A percentile compares a stretch with the other conserved stretches of the same genome.
These are phyloP conservation scores for Stenolophus ochropezus DNA, from an alignment of 2,888 invertebrate species.

Conservation along the genomic window DNA sequence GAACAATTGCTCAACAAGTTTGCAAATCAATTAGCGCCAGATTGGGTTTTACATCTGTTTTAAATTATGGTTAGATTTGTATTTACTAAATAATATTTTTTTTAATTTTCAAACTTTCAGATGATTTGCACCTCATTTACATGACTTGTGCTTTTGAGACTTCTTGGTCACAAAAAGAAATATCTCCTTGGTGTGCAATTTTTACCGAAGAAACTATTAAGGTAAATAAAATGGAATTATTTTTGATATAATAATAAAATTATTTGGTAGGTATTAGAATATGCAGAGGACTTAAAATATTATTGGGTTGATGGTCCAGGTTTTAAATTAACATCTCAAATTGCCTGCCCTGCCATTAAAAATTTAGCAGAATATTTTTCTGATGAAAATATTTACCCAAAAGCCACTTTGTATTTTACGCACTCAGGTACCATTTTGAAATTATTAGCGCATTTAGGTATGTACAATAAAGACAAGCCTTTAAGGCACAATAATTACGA, in stretches of 20 bases:
- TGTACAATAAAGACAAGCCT: constrained; percentile 80
- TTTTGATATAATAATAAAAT: not conserved
- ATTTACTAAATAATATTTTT: not conserved
- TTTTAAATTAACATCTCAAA: constrained; percentile 81
- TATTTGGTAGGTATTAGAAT: constrained; percentile 79
- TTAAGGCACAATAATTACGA: constrained; percentile 74
- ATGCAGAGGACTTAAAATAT: constrained; percentile 84
- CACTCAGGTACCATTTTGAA: constrained; percentile 90
- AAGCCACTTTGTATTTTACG: constrained; percentile 77
- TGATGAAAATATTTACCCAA: constrained; percentile 42
- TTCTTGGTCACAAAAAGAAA: constrained; percentile 81
- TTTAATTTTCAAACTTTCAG: constrained; percentile 70
- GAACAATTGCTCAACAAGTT: constrained; percentile 73
- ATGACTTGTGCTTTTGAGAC: constrained; percentile 88
- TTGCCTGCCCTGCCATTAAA: constrained; percentile 84
- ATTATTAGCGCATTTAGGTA: constrained; percentile 81
- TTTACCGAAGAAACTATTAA: constrained; percentile 79
- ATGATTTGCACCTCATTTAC: constrained; percentile 80
- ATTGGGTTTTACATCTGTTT: constrained; percentile 76
- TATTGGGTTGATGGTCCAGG: constrained; percentile 92
- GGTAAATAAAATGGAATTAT: constrained; percentile 71
- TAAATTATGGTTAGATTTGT: constrained; percentile 74
- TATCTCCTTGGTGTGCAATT: constrained; percentile 87
- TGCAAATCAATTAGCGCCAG: constrained; percentile 77
- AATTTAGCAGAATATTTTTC: constrained; percentile 81